A percentile compares a stretch with the other conserved stretches of the same genome.
Evolutionary conservation across 2,113 vertebrate genomes (phyloP).

Genomic region (Cololabis saira): DNA sequence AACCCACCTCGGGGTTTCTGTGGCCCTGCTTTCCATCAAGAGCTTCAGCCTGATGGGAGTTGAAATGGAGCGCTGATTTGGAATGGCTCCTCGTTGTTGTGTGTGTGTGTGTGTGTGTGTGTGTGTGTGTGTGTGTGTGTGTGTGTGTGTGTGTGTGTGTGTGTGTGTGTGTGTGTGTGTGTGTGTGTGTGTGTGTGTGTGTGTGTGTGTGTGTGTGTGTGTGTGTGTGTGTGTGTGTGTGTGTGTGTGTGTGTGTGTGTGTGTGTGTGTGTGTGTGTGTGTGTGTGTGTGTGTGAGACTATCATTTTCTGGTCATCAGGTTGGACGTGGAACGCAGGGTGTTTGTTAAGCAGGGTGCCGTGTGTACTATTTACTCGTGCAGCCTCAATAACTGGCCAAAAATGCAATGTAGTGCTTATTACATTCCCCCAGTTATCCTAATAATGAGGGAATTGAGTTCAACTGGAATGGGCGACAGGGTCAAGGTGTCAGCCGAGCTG

Average conservation of each 20-base stretch:
- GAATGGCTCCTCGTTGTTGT: slow-evolving; percentile 19
- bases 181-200: slow-evolving; percentile 9
- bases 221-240: slow-evolving; percentile 16
- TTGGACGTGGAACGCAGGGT: background rate
- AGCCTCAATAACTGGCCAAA: slow-evolving; percentile 3
- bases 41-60: slow-evolving; percentile 48
- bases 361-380: background rate
- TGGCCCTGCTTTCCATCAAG: slow-evolving; percentile 52
- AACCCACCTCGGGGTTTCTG: slow-evolving; percentile 46
- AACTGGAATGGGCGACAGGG: background rate
- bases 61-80: slow-evolving; percentile 47
- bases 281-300: slow-evolving; percentile 18
- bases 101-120: slow-evolving; percentile 16
- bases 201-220: slow-evolving; percentile 19
- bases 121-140: slow-evolving; percentile 29
- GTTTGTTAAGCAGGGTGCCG: background rate
- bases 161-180: slow-evolving; percentile 18
- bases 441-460: background rate
- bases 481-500: background rate
- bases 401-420: background rate
- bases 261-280: slow-evolving; percentile 16
- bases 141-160: no score
- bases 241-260: slow-evolving; percentile 18
- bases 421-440: background rate
- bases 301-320: slow-evolving; percentile 22